phyloP scores from a whole-genome alignment of 2,888 invertebrate species.

The Lycia hirtaria region DNA sequence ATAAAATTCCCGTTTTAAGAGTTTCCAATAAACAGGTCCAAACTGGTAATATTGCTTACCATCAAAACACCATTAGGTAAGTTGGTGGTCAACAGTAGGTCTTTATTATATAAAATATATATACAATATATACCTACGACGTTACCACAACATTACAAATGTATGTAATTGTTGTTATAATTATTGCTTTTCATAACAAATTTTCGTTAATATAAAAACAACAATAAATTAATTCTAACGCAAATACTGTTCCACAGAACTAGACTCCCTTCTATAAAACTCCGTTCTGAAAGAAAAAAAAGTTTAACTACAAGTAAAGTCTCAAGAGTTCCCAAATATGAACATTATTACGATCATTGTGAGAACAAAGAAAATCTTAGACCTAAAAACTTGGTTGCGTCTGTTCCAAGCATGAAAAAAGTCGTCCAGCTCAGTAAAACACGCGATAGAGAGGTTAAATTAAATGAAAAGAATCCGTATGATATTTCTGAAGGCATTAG shows the following conservation, averaged over 20 bases:
- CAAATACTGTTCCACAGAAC: conserved; percentile 30
- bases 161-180: no score
- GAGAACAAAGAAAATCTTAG: conserved; percentile 34
- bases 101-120: no score
- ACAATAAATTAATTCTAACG: no score
- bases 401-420: background rate
- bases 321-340: conserved; percentile 33
- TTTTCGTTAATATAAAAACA: no score
- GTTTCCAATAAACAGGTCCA: no score
- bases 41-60: no score
- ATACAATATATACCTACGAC: no score
- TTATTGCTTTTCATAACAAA: no score
- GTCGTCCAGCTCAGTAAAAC: conserved; percentile 4
- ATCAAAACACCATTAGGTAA: no score
- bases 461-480: conserved; percentile 44
- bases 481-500: conserved; percentile 39
- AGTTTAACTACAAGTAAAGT: conserved; percentile 29
- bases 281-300: conserved; percentile 32
- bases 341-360: conserved; percentile 25
- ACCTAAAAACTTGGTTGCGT: conserved; percentile 18
- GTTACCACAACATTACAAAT: no score
- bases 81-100: no score
- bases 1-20: no score
- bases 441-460: conserved; percentile 31
- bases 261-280: conserved; percentile 31